Evolutionary conservation across 2,113 vertebrate genomes (phyloP).

Genomic region (Colius striatus): DNA sequence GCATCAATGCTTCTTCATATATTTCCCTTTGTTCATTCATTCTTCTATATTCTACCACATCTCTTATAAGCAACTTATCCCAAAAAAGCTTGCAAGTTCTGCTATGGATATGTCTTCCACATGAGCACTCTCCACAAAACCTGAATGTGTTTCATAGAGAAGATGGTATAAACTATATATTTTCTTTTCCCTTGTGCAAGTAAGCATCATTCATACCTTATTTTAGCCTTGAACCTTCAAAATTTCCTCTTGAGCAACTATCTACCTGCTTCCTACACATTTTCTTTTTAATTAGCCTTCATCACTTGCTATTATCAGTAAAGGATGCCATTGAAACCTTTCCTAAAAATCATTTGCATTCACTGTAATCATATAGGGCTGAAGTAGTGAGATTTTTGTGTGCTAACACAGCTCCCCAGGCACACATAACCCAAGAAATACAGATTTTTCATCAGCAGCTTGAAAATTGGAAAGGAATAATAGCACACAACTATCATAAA

Average conservation of each 20-base stretch:
- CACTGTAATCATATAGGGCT: not conserved
- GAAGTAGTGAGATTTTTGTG: not conserved
- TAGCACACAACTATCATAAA: not conserved
- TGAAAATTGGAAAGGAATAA: not conserved
- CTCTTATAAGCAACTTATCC: not conserved
- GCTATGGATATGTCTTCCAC: not conserved
- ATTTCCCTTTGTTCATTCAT: not conserved
- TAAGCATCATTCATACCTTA: not conserved
- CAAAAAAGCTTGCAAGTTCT: not conserved
- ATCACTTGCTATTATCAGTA: not conserved
- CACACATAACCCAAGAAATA: not conserved
- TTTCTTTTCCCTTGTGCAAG: not conserved
- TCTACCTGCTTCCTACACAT: not conserved
- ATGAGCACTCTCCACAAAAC: not conserved
- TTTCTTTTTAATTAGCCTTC: not conserved
- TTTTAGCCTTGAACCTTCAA: not conserved
- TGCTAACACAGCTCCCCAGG: not conserved
- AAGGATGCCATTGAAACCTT: not conserved
- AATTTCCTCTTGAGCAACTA: not conserved
- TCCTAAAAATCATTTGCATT: not conserved
- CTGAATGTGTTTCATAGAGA: not conserved
- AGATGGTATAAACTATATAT: not conserved
- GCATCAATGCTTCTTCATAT: not conserved
- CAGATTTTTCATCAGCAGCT: not conserved
- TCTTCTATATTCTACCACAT: rapidly evolving